Conservation (phyloP, 2,888 invertebrate species). For the Pyralis farinalis region DNA sequence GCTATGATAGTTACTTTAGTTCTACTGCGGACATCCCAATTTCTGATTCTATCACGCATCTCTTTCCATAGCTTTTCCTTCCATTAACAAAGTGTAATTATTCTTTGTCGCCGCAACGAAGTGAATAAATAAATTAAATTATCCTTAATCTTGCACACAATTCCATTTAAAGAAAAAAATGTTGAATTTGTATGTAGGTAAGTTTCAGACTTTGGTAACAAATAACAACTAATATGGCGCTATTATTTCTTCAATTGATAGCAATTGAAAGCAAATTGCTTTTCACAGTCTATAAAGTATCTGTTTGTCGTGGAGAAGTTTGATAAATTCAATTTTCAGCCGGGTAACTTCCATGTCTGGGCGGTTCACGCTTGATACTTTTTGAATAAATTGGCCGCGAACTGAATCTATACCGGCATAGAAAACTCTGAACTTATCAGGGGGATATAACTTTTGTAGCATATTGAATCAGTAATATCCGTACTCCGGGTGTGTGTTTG, state of each 20-base stretch:
- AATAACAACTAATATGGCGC: constrained; percentile 14
- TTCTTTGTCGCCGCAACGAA: too few species aligned
- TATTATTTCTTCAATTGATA: constrained; percentile 52
- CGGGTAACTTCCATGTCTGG: constrained; percentile 67
- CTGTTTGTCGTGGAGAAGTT: constrained; percentile 74
- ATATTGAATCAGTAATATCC: constrained; percentile 48
- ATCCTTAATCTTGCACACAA: too few species aligned
- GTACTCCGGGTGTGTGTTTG: constrained; percentile 35
- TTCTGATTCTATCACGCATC: too few species aligned
- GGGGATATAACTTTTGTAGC: constrained; percentile 38
- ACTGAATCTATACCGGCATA: constrained; percentile 57
- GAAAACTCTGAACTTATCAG: constrained; percentile 45
- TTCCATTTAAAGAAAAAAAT: too few species aligned
- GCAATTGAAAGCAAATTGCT: constrained; percentile 70
- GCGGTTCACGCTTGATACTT: constrained; percentile 69
- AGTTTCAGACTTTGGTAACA: too few species aligned
- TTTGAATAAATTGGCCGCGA: constrained; percentile 69
- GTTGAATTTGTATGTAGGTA: too few species aligned
- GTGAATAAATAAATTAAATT: too few species aligned
- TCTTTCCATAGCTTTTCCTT: too few species aligned
- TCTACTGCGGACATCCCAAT: too few species aligned
- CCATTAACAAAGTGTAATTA: too few species aligned
- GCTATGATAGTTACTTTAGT: too few species aligned
- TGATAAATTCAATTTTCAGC: constrained; percentile 76
- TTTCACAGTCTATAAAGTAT: constrained; percentile 75